Base-by-base conservation (phyloP, 2,113 vertebrate genomes). In the Uropsilus gracilis region DNA sequence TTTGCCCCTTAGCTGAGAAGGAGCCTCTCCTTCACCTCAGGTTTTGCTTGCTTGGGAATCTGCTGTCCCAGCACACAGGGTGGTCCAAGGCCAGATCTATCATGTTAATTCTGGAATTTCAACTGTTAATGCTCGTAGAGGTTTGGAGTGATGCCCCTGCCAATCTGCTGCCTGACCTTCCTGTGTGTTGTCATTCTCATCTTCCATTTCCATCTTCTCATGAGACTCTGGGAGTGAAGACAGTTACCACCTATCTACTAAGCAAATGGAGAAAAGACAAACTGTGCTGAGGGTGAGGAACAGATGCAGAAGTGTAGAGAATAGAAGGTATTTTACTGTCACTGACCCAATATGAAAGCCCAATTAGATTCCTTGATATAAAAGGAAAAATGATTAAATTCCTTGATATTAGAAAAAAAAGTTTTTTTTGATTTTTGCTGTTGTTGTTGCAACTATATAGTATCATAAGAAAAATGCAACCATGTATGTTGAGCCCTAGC, bases 21-120 rank as follows among this genome's bases (percentile, higher is more conserved):
- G 24, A 73, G 26, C 22, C 34, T 77, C 22, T 16, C 13, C 4
- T 78, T 72, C 8, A 44, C 18, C 8, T 84, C 48, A 42, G 7
- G n/a, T 85, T 68, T n/a, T 30, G 30, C 32, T 69, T 95, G 37
- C 32, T 86, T 5, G 87, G 46, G 37, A 88, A 72, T 34, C 59
- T 78, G 4, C 13, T 24, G 30, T 83, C 53, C 32, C 11, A 73
- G 34, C 37, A 50, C 18, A 46, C 7, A 63, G 75, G 34, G 66
- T 81, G 48, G 64, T 61, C 78, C 50, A 87, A 84, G 9, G 77
- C 68, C 77, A 91, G 71, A 69, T 44, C 30, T 75, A 8, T 61
- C 32, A n/a, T 32, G 17, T 30, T 13, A 50, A 93, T 81, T 75
- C 71, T 92, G 37, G 66, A 82, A 81, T 91, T 91, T 91, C 89